Evolutionary conservation across 2,888 invertebrate species (phyloP), one percentile per base, ranked within the genome.

Genomic region (Dolomedes plantarius): DNA sequence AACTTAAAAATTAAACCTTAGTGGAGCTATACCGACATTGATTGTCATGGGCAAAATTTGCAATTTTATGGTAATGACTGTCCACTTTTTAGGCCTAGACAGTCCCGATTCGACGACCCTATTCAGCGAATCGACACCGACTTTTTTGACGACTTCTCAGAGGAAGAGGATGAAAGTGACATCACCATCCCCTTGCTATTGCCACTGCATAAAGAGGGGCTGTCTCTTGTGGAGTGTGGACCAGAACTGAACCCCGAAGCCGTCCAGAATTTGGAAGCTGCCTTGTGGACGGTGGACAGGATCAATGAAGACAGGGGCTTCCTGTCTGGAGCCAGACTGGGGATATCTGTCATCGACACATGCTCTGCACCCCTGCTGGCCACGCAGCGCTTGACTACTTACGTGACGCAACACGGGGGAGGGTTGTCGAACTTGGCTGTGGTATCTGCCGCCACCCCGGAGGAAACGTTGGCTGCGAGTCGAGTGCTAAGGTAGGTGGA

Each of bases 251-350:
- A 89, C 71, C 72, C 88, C 1, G 82, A 89, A 2, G 91, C 91
- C 0, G 88, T 91, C 39, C 89, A 91, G 62, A 90, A 90, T 83
- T 77, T 91, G 29, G 91, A 91, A 88, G 91, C 91, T 2, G 91
- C 91, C 75, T 89, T 91, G 32, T 92, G 91, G 91, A 90, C 90
- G 0, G 89, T 91, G 27, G 89, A 88, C 41, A 88, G 88, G 39
- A 89, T 90, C 72, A 89, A 89, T 23, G 74, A 79, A 27, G 87
- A 88, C 32, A 39, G 62, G 1, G 29, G 76, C 13, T 69, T 87
- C 7, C 29, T 88, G 19, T 64, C 85, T 0, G 88, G 88, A 0
- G 81, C 82, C 0, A 65, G 41, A 13, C 16, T 88, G 11, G 88
- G 86, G 6, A 27, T 87, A 2, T 82, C 69, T 13, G 72, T 87